These are phyloP conservation scores for Tuberolachnus salignus DNA, from an alignment of 2,888 invertebrate species.

Conservation along the genomic window DNA sequence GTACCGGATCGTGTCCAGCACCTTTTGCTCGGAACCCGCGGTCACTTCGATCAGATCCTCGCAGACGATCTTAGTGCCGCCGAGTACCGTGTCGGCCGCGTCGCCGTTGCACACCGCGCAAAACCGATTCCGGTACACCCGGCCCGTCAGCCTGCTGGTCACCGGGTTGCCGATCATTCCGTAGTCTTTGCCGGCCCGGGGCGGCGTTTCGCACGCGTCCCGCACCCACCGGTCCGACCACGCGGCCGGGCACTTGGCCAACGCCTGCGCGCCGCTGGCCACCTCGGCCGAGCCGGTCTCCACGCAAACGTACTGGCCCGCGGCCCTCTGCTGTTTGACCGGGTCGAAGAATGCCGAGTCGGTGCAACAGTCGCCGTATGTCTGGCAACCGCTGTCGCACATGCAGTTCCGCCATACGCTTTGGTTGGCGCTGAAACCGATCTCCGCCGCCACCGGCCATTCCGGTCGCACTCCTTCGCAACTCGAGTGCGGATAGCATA, in stretches of 20 bases:
- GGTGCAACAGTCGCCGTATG: constrained; percentile 65
- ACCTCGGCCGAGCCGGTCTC: constrained; percentile 60
- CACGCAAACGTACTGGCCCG: constrained; percentile 62
- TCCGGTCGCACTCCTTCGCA: background rate
- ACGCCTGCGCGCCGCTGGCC: constrained; percentile 64
- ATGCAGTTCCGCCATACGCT: constrained; percentile 62
- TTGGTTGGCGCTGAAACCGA: background rate
- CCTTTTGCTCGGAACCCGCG: background rate
- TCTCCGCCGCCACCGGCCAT: background rate
- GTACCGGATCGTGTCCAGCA: constrained; percentile 10
- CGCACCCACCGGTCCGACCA: constrained; percentile 61
- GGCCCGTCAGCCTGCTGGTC: constrained; percentile 60
- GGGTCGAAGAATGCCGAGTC: constrained; percentile 61
- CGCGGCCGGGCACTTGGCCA: constrained; percentile 62
- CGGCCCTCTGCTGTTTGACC: constrained; percentile 61
- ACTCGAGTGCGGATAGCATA: constrained; percentile 32
- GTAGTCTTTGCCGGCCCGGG: constrained; percentile 54
- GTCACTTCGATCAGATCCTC: background rate
- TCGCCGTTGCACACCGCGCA: constrained; percentile 64
- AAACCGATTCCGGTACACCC: constrained; percentile 62
- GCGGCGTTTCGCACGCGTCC: constrained; percentile 59
- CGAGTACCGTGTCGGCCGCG: constrained; percentile 60
- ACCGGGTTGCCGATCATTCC: constrained; percentile 59
- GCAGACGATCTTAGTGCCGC: constrained; percentile 62
- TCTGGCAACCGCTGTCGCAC: constrained; percentile 63